A percentile compares a stretch with the other conserved stretches of the same genome.
These are phyloP conservation scores for Jordanella pulchra DNA, from an alignment of 2,797 vertebrate genomes.

Conservation along the genomic window DNA sequence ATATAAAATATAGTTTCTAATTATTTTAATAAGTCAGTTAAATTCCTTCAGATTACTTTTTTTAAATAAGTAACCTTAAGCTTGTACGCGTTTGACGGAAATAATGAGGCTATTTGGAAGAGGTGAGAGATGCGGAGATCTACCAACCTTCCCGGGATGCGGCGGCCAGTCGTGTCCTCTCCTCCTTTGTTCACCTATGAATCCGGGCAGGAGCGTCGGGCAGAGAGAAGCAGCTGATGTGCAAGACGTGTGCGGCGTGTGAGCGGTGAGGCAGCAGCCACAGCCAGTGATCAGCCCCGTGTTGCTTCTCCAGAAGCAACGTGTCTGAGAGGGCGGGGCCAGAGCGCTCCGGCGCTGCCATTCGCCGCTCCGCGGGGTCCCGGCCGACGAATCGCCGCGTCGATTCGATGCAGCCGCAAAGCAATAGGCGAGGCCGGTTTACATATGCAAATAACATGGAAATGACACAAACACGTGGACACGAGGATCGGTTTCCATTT, in stretches of 20 bases:
- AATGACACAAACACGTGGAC: constrained; percentile 85
- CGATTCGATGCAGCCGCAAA: constrained; percentile 29
- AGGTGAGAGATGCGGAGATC: background rate
- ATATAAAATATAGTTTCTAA: background rate
- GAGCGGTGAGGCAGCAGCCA: constrained; percentile 48
- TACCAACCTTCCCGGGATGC: constrained; percentile 69
- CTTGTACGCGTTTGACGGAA: background rate
- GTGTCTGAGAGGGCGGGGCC: constrained; percentile 80
- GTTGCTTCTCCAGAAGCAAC: constrained; percentile 84
- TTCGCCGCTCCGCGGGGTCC: constrained; percentile 52
- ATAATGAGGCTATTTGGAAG: background rate
- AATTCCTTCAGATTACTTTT: constrained; percentile 39
- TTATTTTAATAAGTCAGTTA: background rate
- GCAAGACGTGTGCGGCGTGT: constrained; percentile 67
- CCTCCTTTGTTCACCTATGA: constrained; percentile 73
- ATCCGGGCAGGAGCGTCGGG: constrained; percentile 64
- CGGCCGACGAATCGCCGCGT: constrained; percentile 64
- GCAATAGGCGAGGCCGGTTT: constrained; percentile 75
- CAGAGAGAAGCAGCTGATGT: constrained; percentile 64
- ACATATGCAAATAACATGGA: constrained; percentile 82
- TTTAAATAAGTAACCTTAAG: background rate
- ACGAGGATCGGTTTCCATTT: constrained; percentile 81
- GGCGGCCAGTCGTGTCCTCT: constrained; percentile 45
- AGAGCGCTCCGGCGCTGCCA: constrained; percentile 40
- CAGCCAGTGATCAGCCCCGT: constrained; percentile 76